These are phyloP conservation scores for Cynocephalus volans DNA, from an alignment of 2,113 vertebrate genomes.

Conservation along the genomic window DNA sequence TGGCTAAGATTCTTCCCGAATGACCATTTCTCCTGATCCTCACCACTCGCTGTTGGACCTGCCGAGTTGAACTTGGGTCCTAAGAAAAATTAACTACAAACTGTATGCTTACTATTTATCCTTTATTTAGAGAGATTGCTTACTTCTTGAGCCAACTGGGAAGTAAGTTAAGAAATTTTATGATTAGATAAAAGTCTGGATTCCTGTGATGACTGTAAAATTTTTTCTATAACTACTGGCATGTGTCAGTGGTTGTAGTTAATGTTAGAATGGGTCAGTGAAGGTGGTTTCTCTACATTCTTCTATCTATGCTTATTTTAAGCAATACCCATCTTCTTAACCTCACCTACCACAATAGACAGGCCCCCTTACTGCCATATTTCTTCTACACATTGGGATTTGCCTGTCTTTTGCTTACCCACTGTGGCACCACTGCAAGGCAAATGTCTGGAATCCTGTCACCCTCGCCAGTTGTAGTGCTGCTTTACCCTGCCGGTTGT, in stretches of 20 bases:
- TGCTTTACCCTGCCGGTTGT: too few species aligned
- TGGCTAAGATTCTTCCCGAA: not conserved
- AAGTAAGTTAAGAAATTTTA: constrained; percentile 61
- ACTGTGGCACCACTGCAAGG: too few species aligned
- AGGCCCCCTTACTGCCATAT: not conserved
- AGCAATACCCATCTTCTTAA: not conserved
- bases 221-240: not conserved
- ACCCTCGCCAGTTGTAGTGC: too few species aligned
- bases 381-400: not conserved
- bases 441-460: too few species aligned
- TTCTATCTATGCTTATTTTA: not conserved
- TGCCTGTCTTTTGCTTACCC: not conserved
- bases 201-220: constrained; percentile 23
- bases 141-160: constrained; percentile 40
- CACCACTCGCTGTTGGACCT: not conserved
- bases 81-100: not conserved
- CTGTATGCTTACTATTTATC: not conserved
- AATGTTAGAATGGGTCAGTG: not conserved
- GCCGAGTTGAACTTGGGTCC: not conserved
- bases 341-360: not conserved
- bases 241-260: constrained; percentile 3
- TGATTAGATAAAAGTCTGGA: constrained; percentile 62
- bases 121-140: constrained; percentile 40
- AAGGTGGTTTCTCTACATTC: constrained; percentile 4
- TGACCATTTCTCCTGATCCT: constrained; percentile 9